phyloP scores from a whole-genome alignment of 2,797 vertebrate species.

The Sebastes taczanowskii region DNA sequence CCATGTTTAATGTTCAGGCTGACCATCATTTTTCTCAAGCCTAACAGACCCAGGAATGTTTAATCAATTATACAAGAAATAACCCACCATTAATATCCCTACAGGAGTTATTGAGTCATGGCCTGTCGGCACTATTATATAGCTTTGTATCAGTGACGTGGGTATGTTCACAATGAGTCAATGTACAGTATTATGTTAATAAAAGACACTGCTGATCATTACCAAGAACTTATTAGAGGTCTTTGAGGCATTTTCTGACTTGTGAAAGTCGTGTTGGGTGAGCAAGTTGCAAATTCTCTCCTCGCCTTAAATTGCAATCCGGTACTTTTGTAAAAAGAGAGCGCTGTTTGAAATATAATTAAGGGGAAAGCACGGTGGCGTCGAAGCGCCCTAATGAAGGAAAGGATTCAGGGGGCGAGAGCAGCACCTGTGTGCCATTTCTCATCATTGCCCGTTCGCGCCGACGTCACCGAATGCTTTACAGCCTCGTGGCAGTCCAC shows the following conservation, averaged over 20 bases:
- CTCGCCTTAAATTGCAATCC: constrained; percentile 25
- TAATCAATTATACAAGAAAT: constrained; percentile 73
- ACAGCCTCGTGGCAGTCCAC: constrained; percentile 58
- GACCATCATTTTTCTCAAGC: constrained; percentile 64
- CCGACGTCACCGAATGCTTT: constrained; percentile 60
- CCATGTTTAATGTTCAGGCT: constrained; percentile 66
- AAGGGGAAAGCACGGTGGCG: neutral
- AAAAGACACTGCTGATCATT: neutral
- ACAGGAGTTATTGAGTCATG: constrained; percentile 56
- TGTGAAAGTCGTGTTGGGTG: neutral
- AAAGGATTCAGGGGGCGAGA: constrained; percentile 46
- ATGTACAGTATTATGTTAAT: neutral
- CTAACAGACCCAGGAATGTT: constrained; percentile 74
- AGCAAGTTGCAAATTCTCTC: neutral
- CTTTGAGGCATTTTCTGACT: constrained; percentile 2
- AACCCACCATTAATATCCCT: constrained; percentile 54
- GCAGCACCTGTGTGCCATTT: constrained; percentile 79
- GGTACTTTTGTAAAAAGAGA: constrained; percentile 2
- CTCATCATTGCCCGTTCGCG: constrained; percentile 71
- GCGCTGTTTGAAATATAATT: constrained; percentile 42
- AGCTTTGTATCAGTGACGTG: constrained; percentile 29
- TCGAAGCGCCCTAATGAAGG: constrained; percentile 54
- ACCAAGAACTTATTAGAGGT: neutral
- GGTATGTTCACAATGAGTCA: constrained; percentile 4
- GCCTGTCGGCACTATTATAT: constrained; percentile 42